A percentile compares a stretch with the other conserved stretches of the same genome.
Conservation (phyloP, 2,888 invertebrate species). For the Mythimna lalbum region DNA sequence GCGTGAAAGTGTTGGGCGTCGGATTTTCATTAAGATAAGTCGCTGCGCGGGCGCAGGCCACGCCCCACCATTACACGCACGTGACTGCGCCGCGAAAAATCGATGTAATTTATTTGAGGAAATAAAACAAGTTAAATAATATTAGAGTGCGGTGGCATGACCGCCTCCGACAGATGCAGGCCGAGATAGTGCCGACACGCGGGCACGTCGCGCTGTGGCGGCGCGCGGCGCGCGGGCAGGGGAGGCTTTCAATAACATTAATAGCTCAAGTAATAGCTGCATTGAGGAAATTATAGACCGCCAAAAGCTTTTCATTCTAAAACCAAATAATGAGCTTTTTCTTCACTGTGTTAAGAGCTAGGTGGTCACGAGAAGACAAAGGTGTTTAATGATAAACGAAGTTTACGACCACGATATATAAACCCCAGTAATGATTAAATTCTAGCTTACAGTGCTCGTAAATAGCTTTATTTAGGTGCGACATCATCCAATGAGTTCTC, state of each 20-base stretch:
- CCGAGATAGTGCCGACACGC: conserved; percentile 6
- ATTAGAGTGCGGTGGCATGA: conserved; percentile 39
- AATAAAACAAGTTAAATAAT: conserved; percentile 55
- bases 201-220: conserved; percentile 27
- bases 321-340: neutral
- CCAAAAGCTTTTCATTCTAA: neutral
- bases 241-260: conserved; percentile 27
- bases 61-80: conserved; percentile 62
- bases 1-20: conserved; percentile 66
- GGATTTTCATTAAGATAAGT: conserved; percentile 75
- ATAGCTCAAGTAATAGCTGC: conserved; percentile 23
- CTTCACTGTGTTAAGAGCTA: neutral
- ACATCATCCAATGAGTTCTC: too few relatives aligned
- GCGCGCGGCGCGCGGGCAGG: conserved; percentile 17
- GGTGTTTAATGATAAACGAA: neutral
- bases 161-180: conserved; percentile 17
- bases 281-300: conserved; percentile 20
- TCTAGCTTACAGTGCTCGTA: neutral
- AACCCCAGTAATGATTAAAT: neutral
- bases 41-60: conserved; percentile 64
- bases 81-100: conserved; percentile 54
- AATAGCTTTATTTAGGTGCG: too few relatives aligned
- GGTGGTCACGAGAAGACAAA: neutral
- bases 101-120: conserved; percentile 53
- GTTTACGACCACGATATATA: neutral